Evolutionary conservation across 2,113 vertebrate species (phyloP), one percentile per base, ranked within the genome.

Genomic region (Cinclus cinclus): DNA sequence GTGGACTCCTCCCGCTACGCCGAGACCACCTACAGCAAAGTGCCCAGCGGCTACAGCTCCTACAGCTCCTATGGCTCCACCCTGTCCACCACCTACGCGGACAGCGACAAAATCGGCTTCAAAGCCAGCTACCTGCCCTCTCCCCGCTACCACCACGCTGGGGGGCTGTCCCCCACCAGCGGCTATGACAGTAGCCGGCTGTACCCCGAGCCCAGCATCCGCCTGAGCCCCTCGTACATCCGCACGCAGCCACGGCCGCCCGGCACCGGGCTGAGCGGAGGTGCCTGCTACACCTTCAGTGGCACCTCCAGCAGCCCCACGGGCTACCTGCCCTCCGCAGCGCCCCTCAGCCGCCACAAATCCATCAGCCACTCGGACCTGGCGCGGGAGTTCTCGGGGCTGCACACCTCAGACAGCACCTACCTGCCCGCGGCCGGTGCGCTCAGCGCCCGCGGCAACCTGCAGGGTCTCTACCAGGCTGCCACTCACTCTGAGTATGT

Each of bases 351-450:
- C 95, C 98, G 98, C 63, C 98, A 98, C 68, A 99, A 98, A 92
- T 99, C 99, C 8, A 97, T 98, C 91, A 99, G 99, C 97, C 99
- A 99, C 90, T 99, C 98, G 8, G 99, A 99, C 97, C 92, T 99
- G 98, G 98, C 98, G 13, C 97, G 96, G 65, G 99, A 99, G 87
- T 97, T 99, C 84, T 98, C 98, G 10, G 97, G 97, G 88, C 98
- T 99, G 94, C 97, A 96, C 56, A 62, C 85, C 33, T 97, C 96
- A 1, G 97, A 98, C 46, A 97, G 97, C 18, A 15, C 92, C 69
- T 96, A 95, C 8, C 15, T 92, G 0, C 46, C 97, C 59, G 59
- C 81, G 39, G 53, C 82, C 2, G 47, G 93, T 21, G 53, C 97
- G 25, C 89, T 96, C 63, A 49, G 97, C 22, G 6, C 96, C 74